Conservation (phyloP, 2,888 invertebrate species). For the Onthophagus sagittarius region DNA sequence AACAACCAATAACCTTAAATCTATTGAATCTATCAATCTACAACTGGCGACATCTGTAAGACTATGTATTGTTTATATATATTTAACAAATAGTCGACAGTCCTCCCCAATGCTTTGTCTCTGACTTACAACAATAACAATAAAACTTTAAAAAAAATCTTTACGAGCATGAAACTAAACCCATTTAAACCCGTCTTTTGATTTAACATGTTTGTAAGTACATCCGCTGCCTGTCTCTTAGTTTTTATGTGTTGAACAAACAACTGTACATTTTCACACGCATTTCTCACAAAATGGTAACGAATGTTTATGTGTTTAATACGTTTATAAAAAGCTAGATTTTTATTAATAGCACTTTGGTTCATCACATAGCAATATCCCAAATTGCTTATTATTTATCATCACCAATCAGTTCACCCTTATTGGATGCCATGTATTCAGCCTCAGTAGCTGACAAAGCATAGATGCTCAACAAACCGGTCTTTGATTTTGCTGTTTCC, state of each 20-base stretch:
- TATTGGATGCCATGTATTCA: conserved; percentile 23
- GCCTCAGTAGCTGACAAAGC: conserved; percentile 36
- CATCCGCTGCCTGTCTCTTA: background rate
- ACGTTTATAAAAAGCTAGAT: background rate
- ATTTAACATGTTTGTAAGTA: background rate
- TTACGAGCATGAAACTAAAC: too few species aligned
- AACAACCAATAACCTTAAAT: too few species aligned
- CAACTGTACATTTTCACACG: background rate
- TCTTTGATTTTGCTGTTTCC: conserved; percentile 24
- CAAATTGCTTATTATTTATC: background rate
- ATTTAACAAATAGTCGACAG: too few species aligned
- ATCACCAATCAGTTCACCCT: background rate
- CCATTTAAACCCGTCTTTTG: background rate
- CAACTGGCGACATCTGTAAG: too few species aligned
- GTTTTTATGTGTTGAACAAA: background rate
- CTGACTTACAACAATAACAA: too few species aligned
- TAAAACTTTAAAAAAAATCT: background rate
- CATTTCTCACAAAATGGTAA: too few species aligned
- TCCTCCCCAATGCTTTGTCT: too few species aligned
- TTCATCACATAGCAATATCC: background rate
- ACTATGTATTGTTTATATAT: too few species aligned
- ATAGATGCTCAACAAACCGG: conserved; percentile 26
- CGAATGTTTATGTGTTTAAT: background rate
- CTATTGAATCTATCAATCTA: too few species aligned
- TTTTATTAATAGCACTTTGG: background rate